Percentiles rank a stretch among this genome's conserved stretches.
These are phyloP conservation scores for Drosophila varians DNA, from an alignment of 1,140 invertebrate species.

Conservation along the genomic window DNA sequence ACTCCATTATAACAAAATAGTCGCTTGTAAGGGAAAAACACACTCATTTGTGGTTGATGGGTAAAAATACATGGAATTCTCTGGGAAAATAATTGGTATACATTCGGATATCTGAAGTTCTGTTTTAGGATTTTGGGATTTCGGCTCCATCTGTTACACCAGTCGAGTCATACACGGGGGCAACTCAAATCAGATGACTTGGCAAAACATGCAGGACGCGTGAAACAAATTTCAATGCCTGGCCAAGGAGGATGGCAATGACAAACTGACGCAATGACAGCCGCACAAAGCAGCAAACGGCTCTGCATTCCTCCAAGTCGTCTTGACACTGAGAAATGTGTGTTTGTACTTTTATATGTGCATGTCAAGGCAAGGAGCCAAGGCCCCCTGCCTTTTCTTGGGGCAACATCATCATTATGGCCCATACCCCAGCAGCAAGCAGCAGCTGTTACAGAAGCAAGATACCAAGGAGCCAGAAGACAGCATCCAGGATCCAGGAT, in stretches of 20 bases:
- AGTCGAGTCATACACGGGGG: constrained; percentile 25
- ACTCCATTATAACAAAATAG: neutral
- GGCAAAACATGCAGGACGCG: constrained; percentile 21
- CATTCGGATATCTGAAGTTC: neutral
- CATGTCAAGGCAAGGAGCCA: constrained; percentile 22
- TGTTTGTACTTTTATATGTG: constrained; percentile 16
- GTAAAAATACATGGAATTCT: neutral
- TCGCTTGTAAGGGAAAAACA: neutral
- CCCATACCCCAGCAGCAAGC: constrained; percentile 13
- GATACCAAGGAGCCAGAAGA: constrained; percentile 7
- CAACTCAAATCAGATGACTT: constrained; percentile 33
- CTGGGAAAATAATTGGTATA: neutral
- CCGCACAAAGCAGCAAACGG: constrained; percentile 29
- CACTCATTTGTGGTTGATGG: neutral
- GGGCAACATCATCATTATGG: constrained; percentile 58
- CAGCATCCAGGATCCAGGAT: constrained; percentile 10
- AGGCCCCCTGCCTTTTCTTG: constrained; percentile 1
- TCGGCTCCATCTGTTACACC: constrained; percentile 10
- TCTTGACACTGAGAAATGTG: constrained; percentile 46
- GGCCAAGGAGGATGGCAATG: constrained; percentile 12
- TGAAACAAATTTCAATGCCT: constrained; percentile 6
- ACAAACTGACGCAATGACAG: constrained; percentile 32
- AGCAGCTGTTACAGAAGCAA: constrained; percentile 21
- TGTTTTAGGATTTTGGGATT: neutral
- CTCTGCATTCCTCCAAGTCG: constrained; percentile 33